Evolutionary conservation across 2,888 invertebrate species (phyloP).

Genomic region (Patella pellucida): DNA sequence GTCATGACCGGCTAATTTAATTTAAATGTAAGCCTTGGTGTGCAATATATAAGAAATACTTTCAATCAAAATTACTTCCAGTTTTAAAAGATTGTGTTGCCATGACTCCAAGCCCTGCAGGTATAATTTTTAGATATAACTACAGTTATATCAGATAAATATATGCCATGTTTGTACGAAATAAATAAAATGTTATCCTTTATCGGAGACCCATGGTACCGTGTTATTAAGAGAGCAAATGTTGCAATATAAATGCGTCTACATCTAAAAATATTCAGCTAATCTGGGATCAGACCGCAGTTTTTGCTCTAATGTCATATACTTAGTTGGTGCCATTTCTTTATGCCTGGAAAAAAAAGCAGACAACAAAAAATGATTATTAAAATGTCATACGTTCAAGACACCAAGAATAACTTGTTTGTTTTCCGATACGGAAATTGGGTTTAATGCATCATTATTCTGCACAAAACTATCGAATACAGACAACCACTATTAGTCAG

Average conservation of each 20-base stretch:
- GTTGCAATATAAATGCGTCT: neutral
- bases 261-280: conserved; percentile 54
- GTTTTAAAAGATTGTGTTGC: too few species aligned
- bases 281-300: conserved; percentile 63
- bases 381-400: neutral
- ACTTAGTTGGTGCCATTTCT: conserved; percentile 70
- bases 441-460: too few species aligned
- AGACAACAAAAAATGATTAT: neutral
- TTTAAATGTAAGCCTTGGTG: too few species aligned
- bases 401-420: too few species aligned
- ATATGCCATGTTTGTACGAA: neutral
- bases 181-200: neutral
- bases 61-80: too few species aligned
- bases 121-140: too few species aligned
- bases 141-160: neutral
- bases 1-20: too few species aligned
- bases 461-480: too few species aligned
- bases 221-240: conserved; percentile 1
- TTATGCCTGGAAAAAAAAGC: conserved; percentile 66
- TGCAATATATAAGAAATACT: too few species aligned
- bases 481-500: too few species aligned
- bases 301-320: conserved; percentile 68
- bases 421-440: too few species aligned
- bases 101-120: too few species aligned
- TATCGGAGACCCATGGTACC: neutral